Evolutionary conservation across 2,113 vertebrate genomes (phyloP).

Genomic region (Labeo rohita): DNA sequence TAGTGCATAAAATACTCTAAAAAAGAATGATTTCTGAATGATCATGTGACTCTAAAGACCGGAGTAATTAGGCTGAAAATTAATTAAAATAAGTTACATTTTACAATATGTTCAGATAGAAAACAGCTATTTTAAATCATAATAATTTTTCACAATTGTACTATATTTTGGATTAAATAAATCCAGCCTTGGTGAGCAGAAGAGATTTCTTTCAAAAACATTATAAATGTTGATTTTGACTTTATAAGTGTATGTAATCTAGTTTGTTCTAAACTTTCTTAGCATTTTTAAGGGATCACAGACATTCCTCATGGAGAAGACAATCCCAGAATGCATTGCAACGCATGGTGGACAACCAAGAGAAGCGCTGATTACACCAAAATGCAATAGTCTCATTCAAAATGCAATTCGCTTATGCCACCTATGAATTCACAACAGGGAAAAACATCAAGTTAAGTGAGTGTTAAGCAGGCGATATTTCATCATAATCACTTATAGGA

Average conservation of each 20-base stretch:
- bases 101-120: neutral
- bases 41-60: neutral
- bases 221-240: neutral
- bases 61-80: neutral
- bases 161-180: neutral
- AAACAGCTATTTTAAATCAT: neutral
- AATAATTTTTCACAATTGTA: neutral
- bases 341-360: neutral
- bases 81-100: neutral
- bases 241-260: neutral
- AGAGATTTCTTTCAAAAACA: neutral
- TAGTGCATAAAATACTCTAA: no score
- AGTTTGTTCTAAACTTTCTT: neutral
- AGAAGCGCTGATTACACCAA: neutral
- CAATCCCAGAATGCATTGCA: neutral
- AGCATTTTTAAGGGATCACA: neutral
- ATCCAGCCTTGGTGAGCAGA: neutral
- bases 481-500: constrained; percentile 16
- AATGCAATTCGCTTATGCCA: neutral
- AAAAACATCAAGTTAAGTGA: neutral
- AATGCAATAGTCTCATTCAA: neutral
- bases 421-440: no score
- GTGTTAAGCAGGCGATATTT: neutral
- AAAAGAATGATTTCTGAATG: neutral
- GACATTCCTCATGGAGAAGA: neutral